Percentiles rank a stretch among this genome's conserved stretches.
These are phyloP conservation scores for Dioctria rufipes DNA, from an alignment of 2,888 invertebrate species.

Conservation along the genomic window DNA sequence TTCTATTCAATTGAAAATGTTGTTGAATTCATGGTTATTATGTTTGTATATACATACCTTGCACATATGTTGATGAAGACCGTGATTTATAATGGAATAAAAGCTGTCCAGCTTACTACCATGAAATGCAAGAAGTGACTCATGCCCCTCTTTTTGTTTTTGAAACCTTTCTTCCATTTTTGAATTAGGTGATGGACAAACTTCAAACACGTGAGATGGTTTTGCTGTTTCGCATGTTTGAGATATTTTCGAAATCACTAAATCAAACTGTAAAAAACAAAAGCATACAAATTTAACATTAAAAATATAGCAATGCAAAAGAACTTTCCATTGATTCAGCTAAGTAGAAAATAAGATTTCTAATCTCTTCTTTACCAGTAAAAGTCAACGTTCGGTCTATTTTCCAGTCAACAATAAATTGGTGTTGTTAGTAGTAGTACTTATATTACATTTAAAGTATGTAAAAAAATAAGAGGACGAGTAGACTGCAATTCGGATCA, in stretches of 20 bases:
- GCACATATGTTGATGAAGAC: constrained; percentile 81
- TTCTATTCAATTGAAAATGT: constrained; percentile 69
- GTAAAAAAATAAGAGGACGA: no score
- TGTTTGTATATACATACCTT: constrained; percentile 71
- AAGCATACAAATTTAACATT: no score
- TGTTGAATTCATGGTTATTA: not conserved
- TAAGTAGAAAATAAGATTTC: no score
- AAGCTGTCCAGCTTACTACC: constrained; percentile 87
- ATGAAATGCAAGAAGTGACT: constrained; percentile 81
- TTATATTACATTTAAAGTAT: no score
- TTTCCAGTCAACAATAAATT: no score
- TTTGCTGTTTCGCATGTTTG: constrained; percentile 71
- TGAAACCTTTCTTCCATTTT: constrained; percentile 73
- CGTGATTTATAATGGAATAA: constrained; percentile 84
- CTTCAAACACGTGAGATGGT: constrained; percentile 81
- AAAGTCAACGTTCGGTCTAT: no score
- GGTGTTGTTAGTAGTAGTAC: no score
- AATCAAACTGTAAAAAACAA: constrained; percentile 72
- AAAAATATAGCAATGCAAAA: no score
- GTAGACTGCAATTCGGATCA: no score
- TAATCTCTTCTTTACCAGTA: no score
- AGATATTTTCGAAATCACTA: constrained; percentile 73
- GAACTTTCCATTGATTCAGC: no score
- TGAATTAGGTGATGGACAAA: constrained; percentile 74
- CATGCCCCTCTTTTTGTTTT: constrained; percentile 73